Evolutionary conservation across 1,140 invertebrate species (phyloP), one percentile per base, ranked within the genome.

Genomic region (Drosophila chauvacae): DNA sequence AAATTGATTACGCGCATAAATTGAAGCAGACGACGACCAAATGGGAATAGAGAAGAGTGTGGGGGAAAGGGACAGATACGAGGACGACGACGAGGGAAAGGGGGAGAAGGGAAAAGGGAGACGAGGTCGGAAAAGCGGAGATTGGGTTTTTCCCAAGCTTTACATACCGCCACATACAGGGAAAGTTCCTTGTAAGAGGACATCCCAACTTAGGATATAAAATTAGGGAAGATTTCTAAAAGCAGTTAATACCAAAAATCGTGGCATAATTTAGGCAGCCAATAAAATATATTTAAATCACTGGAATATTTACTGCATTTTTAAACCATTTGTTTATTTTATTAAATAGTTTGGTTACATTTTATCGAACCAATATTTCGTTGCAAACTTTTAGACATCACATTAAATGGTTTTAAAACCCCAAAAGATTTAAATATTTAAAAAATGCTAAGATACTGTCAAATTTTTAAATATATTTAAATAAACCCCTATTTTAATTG

Each of bases 1-100:
- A 90, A 90, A 90, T 90, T 90, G 85, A 90, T 90, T 90, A 90
- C 81, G 85, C 81, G 85, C 85, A 90, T 90, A 90, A 90, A 90
- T 90, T 90, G 85, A 90, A 85, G 85, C 86, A 90, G 85, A 85
- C 85, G 78, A 79, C 53, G 68, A 69, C 44, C 50, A 64, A 58
- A 65, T 63, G 70, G 65, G 30, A 53, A 62, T 53, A 50, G 65
- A 41, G 39, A 53, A 4, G 26, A 45, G 48, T 30, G 11, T 55
- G 53, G 33, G 33, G 16, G 41, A 4, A 1, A 23, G 9, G 10
- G 23, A 28, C 11, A 35, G 23, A 44, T 16, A 51, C 45, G 33
- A 42, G 14, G 39, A 14, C 16, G 30, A 14, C 1, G 42, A 14
- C 16, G 41, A 26, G 35, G 9, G 26, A 26, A n/a, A 56, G 18